A percentile compares a stretch with the other conserved stretches of the same genome.
Evolutionary conservation across 2,113 vertebrate species (phyloP).

Genomic region (Platichthys flesus): DNA sequence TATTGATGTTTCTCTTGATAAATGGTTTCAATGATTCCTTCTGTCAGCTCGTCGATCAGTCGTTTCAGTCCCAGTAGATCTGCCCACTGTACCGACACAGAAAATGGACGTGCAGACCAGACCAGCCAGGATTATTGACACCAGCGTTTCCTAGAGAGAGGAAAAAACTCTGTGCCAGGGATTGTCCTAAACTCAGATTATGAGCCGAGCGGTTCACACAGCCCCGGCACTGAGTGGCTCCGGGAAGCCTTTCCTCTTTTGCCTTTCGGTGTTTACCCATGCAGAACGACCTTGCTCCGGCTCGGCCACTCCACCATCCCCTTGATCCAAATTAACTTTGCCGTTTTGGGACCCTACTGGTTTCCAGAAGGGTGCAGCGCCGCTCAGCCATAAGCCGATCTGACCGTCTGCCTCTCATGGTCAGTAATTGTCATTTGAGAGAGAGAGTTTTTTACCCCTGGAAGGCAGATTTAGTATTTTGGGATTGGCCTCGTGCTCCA

Average conservation of each 20-base stretch:
- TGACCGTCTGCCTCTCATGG: slow-evolving; percentile 73
- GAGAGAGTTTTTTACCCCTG: slow-evolving; percentile 55
- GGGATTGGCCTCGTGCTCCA: slow-evolving; percentile 44
- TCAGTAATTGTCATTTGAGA: slow-evolving; percentile 73
- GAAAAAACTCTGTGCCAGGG: not conserved
- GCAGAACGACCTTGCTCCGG: slow-evolving; percentile 50
- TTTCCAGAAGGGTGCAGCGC: slow-evolving; percentile 21
- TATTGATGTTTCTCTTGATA: too few relatives aligned
- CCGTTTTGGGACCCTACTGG: slow-evolving; percentile 39
- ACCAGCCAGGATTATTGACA: not conserved
- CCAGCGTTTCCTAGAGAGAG: slow-evolving; percentile 5
- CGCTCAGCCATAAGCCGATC: slow-evolving; percentile 56
- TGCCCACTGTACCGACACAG: too few relatives aligned
- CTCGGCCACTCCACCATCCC: slow-evolving; percentile 37
- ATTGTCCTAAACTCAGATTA: not conserved
- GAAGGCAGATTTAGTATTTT: slow-evolving; percentile 67
- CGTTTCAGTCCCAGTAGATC: not conserved
- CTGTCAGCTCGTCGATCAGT: too few relatives aligned
- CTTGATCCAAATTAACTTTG: slow-evolving; percentile 63
- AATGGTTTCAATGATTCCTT: not conserved
- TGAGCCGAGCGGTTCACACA: slow-evolving; percentile 12
- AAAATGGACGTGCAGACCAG: not conserved
- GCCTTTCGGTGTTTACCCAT: slow-evolving; percentile 22
- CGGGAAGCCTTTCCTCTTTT: slow-evolving; percentile 2
- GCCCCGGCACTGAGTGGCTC: not conserved